Base-by-base conservation (phyloP, 2,797 vertebrate genomes). In the Myiotriccus ornatus region DNA sequence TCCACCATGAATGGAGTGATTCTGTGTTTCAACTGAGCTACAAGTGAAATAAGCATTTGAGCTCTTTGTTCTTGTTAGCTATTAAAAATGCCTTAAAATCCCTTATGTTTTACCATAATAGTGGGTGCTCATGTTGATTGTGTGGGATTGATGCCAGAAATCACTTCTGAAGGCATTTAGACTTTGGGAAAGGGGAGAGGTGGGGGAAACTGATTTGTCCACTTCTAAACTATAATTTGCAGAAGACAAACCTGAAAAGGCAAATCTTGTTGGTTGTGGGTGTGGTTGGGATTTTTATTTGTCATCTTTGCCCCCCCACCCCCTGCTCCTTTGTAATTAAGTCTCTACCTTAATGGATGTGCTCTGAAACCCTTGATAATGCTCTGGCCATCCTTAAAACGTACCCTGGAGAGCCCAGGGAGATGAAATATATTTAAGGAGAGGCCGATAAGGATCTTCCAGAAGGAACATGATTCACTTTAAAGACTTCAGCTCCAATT, bases 401-500 rank as follows among this genome's bases (percentile, higher is more conserved):
- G 35, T 34, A 10, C 49, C 41, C 28, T 65, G 1, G 76, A 46
- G 56, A 91, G 74, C 67, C 69, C 52, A 57, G 60, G 84, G 79
- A 93, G 75, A 73, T 82, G 7, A 85, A 89, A 56, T 78, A 28
- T 32, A 35, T 80, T 93, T 93, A 92, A 92, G 70, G 44, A 68
- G 67, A 84, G 73, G 25, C 53, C 47, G 71, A 92, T 90, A 94
- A 90, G 39, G 49, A n/a, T 93, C 87, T 88, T 95, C 57, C 32
- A 59, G 71, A 75, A 89, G 19, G 41, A 85, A 37, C 14, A 6
- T 9, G 79, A 62, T 71, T 85, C 50, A 75, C 83, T 84, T 88
- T 49, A 80, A 91, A 86, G 92, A 84, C 81, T 92, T 85, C 79
- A 87, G 53, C 87, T 91, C 87, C 63, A 60, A 59, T 73, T 78